Percentiles rank a stretch among this genome's conserved stretches.
phyloP scores from a whole-genome alignment of 2,113 vertebrate species.

The Cichladusa arquata region DNA sequence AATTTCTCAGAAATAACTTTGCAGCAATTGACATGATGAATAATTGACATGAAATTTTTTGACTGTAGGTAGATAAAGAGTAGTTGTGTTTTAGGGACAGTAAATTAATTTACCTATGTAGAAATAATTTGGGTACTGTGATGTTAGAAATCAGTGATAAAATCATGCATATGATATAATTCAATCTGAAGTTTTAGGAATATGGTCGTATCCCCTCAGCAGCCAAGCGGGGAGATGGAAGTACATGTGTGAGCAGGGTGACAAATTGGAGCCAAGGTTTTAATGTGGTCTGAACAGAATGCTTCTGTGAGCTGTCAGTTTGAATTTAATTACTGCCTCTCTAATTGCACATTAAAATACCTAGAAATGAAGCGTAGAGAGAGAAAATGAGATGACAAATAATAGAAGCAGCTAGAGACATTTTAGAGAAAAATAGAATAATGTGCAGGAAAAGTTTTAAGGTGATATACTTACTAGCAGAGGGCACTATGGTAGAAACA shows the following conservation, averaged over 20 bases:
- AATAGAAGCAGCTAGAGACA: not conserved
- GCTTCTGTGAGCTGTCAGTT: not conserved
- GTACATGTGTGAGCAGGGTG: not conserved
- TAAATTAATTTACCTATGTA: not conserved
- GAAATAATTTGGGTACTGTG: not conserved
- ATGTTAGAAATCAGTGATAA: not conserved
- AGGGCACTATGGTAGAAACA: not conserved
- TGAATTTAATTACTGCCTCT: not conserved
- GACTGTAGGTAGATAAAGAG: not conserved
- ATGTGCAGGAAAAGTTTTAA: not conserved
- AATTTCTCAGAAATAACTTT: not conserved
- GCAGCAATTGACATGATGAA: not conserved
- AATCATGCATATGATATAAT: not conserved
- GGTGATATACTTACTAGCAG: not conserved
- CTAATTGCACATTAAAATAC: not conserved
- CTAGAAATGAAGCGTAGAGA: not conserved
- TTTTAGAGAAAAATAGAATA: not conserved
- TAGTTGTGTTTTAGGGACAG: not conserved
- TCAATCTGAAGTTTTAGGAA: not conserved
- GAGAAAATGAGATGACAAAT: not conserved
- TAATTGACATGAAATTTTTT: not conserved
- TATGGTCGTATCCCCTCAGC: not conserved
- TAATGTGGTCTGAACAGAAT: not conserved
- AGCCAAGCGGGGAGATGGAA: not conserved
- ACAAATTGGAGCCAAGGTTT: not conserved